Evolutionary conservation across 2,888 invertebrate species (phyloP), one percentile per base, ranked within the genome.

Genomic region (Silvanus unidentatus): DNA sequence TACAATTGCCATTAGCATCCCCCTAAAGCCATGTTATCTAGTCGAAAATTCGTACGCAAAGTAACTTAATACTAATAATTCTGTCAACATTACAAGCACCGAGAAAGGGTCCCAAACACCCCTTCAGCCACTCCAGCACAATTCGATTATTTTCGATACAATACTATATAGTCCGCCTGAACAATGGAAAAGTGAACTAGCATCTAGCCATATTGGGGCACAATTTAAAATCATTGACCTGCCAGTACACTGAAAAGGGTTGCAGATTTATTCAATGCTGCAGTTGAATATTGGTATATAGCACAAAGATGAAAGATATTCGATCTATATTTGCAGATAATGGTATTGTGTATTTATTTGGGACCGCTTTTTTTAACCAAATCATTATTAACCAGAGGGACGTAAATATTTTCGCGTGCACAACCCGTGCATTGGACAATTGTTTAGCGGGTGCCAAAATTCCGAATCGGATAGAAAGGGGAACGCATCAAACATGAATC

Each of bases 41-140:
- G 42, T 42, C 43, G 41, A 28, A 43, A 16, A 32, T 36, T 28
- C 41, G 40, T 29, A 35, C 43, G 39, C 46, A 35, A 42, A 35
- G 62, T 57, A 64, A 65, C 54, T 50, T 57, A 57, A 64, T 59
- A 62, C 63, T 65, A 64, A 63, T 64, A 64, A 63, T 61, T 64
- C 61, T 63, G 63, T 65, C 65, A 63, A 64, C 61, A 54, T 48
- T 48, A 50, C 34, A 54, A 49, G 40, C 41, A 47, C 38, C 35
- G 22, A 29, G 43, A 44, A 52, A 56, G 57, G 56, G 55, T 53
- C 50, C 52, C 49, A 35, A 50, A 47, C 42, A 40, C 38, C 14
- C 38, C 39, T 39, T 42, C 41, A 34, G 40, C 32, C 39, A 44
- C 50, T 41, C 47, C 30, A 42, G 36, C 49, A 52, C 52, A 55